phyloP scores from a whole-genome alignment of 2,888 invertebrate genomes.

The Calameuta idolon region DNA sequence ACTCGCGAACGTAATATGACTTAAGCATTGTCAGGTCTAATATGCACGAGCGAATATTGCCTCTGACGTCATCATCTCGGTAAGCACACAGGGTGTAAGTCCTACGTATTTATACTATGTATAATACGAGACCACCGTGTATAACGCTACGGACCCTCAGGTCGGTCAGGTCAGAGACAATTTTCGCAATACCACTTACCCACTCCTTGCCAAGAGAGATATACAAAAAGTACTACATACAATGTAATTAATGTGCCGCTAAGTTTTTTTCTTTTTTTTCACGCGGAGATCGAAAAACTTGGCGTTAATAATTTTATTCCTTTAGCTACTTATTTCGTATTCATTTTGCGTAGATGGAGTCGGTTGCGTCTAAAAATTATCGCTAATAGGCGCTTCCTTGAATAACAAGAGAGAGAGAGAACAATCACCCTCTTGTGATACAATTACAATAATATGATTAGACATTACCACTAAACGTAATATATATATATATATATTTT shows the following conservation, averaged over 20 bases:
- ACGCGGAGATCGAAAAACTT: slow-evolving; percentile 13
- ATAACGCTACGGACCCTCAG: slow-evolving; percentile 47
- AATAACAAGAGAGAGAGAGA: slow-evolving; percentile 23
- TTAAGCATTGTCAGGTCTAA: slow-evolving; percentile 20
- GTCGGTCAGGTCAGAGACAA: slow-evolving; percentile 48
- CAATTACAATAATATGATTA: slow-evolving; percentile 51
- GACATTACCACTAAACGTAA: slow-evolving; percentile 53
- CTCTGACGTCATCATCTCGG: slow-evolving; percentile 22
- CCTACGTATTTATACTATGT: slow-evolving; percentile 47
- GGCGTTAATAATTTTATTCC: slow-evolving; percentile 41
- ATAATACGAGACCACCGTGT: slow-evolving; percentile 51
- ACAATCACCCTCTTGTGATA: slow-evolving; percentile 24
- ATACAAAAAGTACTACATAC: slow-evolving; percentile 42
- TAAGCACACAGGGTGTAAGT: slow-evolving; percentile 28
- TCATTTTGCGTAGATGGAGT: slow-evolving; percentile 41
- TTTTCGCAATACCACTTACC: slow-evolving; percentile 42
- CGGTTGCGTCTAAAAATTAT: slow-evolving; percentile 41
- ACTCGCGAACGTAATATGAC: slow-evolving; percentile 27
- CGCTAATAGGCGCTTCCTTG: slow-evolving; percentile 54
- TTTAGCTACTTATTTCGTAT: slow-evolving; percentile 43
- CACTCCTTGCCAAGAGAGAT: slow-evolving; percentile 32
- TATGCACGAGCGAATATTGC: slow-evolving; percentile 24
- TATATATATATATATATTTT: too few species aligned
- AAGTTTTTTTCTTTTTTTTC: background rate
- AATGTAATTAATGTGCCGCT: slow-evolving; percentile 34